Base-by-base conservation (phyloP, 1,140 invertebrate species). In the Magallana angulata region DNA sequence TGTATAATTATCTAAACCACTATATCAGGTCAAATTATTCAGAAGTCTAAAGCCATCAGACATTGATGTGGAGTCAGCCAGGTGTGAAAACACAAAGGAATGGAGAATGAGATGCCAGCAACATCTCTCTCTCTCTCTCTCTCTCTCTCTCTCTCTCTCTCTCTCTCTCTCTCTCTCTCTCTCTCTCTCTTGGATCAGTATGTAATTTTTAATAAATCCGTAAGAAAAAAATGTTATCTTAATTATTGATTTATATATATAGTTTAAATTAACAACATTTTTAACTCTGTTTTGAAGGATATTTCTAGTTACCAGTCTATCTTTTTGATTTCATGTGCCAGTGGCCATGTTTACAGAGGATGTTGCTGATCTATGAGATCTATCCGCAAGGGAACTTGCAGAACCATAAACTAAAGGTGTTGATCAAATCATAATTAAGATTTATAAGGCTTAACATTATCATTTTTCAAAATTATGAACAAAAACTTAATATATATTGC, bases 241-340 rank as follows among this genome's bases (percentile, higher is more conserved):
- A 16, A n/a, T 18, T 68, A 18, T 68, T 18, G n/a, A 18, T 8
- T 24, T 24, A 24, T 24, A 24, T 18, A 16, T 8, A 68, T 18
- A 18, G 7, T 18, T 24, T 24, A 24, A 24, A 24, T 16, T 18
- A 18, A 8, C 8, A 8, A 68, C 8, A 8, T 18, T 8, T 18
- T 0, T 6, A n/a, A 6, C n/a, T 18, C 8, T 68, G 5, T n/a
- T n/a, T 68, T 18, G 6, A 8, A 68, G n/a, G 64, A 68, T 4
- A 68, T 68, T 18, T 18, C 64, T n/a, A 68, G 64, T 18, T 68
- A 68, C 64, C n/a, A 68, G n/a, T 68, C n/a, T 24, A 16, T 68
- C 14, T 24, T 68, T 8, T 68, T 16, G 64, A 68, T 68, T 7
- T 16, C 64, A n/a, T 68, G n/a, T 68, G 14, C 64, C 14, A 68